phyloP scores from a whole-genome alignment of 2,888 invertebrate species.

The Cosmopolites sordidus region DNA sequence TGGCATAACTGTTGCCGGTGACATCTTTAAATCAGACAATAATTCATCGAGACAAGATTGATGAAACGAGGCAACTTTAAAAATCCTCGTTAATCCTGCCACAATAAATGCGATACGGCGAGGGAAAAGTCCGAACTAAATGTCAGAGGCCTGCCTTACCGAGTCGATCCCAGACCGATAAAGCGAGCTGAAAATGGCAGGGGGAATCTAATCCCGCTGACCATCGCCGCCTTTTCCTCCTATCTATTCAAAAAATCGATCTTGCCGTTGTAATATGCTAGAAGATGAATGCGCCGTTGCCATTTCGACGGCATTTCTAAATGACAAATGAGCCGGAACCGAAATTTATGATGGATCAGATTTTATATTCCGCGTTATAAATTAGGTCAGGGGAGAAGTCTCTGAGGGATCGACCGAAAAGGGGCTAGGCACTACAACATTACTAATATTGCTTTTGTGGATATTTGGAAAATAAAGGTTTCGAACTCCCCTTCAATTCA shows the following conservation, averaged over 20 bases:
- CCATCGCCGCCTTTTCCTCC: constrained; percentile 11
- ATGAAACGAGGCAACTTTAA: neutral
- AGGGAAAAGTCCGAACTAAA: constrained; percentile 12
- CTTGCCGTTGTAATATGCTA: constrained; percentile 10
- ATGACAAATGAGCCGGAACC: constrained; percentile 24
- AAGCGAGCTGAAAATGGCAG: constrained; percentile 16
- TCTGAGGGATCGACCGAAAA: neutral
- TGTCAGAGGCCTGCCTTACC: constrained; percentile 9
- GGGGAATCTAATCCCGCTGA: constrained; percentile 15
- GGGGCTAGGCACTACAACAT: neutral
- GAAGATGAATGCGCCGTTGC: constrained; percentile 21
- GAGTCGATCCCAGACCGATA: constrained; percentile 14
- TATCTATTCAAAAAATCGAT: constrained; percentile 18
- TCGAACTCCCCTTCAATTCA: too few species aligned
- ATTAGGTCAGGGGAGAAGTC: constrained; percentile 11
- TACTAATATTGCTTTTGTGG: neutral
- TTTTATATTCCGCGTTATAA: constrained; percentile 18
- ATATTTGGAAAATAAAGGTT: too few species aligned
- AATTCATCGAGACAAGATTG: too few species aligned
- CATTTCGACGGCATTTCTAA: constrained; percentile 20
- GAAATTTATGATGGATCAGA: constrained; percentile 22
- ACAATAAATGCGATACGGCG: constrained; percentile 11
- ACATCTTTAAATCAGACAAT: too few species aligned
- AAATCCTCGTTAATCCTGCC: constrained; percentile 10
- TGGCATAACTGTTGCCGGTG: too few species aligned